Base-by-base conservation (phyloP, 2,888 invertebrate species). In the Lamellibrachia satsuma region DNA sequence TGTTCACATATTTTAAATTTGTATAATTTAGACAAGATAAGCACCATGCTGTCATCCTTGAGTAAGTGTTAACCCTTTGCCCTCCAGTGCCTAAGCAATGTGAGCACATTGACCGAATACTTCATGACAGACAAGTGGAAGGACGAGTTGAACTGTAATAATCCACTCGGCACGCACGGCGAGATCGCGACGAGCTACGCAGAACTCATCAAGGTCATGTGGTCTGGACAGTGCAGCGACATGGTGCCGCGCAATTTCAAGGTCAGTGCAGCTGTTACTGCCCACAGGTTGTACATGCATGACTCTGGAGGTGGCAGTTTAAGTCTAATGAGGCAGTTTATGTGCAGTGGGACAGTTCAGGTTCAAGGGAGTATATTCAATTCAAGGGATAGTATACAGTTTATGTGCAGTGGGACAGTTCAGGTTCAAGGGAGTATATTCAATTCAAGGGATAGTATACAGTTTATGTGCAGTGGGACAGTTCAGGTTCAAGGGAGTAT, bases 91-190 rank as follows among this genome's bases (percentile, higher is more conserved):
- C 96, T 97, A 96, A 97, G 97, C 94, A 97, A 97, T 95, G 97
- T 97, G 39, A 97, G 97, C 2, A 96, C 96, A 11, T 95, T 97
- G 93, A 97, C 97, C 0, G 96, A 97, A 39, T 97, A 97, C 95
- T 97, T 97, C 95, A 93, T 97, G 90, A 39, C 51, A 11, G 96
- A 96, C 57, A 94, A 95, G n/a, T 97, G 97, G 96, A 94, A 95
- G 92, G 94, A 96, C 9, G 97, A 97, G 94, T 95, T 97, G n/a
- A 97, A 97, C 95, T 95, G 95, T 55, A 96, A 96, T 55, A 97
- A 97, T 94, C 97, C 97, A 3, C 95, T 97, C 2, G 97, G 97
- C n/a, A 97, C 97, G 96, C 95, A 96, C 92, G 97, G 97, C n/a
- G 97, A 97, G 94, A 97, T 97, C 52, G 97, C 97, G 7, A 96